Conservation (phyloP, 2,113 vertebrate species). For the Eclectus roratus region DNA sequence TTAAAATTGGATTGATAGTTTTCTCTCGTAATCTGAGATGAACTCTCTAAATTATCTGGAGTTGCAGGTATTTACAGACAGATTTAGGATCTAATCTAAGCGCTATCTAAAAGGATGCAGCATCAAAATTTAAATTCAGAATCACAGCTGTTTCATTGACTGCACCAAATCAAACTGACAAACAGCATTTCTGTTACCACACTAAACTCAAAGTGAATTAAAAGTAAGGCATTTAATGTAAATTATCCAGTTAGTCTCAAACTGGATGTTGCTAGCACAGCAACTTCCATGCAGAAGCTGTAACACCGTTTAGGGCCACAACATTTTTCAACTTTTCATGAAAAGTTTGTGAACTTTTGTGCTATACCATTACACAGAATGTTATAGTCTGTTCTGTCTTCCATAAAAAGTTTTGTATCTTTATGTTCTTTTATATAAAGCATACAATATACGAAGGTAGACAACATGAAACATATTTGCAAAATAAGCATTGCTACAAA, state of each 20-base stretch:
- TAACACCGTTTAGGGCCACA: background rate
- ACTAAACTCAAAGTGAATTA: background rate
- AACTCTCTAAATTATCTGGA: background rate
- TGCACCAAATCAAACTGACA: background rate
- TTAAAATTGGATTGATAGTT: background rate
- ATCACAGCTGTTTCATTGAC: background rate
- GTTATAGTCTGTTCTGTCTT: background rate
- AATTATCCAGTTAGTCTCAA: background rate
- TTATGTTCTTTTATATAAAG: background rate
- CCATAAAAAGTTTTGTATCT: accelerated
- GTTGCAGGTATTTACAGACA: background rate
- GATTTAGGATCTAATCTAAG: background rate
- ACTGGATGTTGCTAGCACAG: background rate
- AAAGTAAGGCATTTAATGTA: background rate
- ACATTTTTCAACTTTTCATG: background rate
- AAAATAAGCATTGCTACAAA: background rate
- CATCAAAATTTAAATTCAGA: background rate
- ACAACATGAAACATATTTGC: background rate
- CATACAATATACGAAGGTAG: background rate
- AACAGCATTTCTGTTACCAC: background rate
- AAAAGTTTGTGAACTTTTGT: background rate
- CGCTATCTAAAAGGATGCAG: background rate
- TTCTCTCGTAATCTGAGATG: background rate
- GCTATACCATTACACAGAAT: background rate
- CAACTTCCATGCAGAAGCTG: background rate